Base-by-base conservation (phyloP, 2,113 vertebrate genomes). In the Labrus mixtus region DNA sequence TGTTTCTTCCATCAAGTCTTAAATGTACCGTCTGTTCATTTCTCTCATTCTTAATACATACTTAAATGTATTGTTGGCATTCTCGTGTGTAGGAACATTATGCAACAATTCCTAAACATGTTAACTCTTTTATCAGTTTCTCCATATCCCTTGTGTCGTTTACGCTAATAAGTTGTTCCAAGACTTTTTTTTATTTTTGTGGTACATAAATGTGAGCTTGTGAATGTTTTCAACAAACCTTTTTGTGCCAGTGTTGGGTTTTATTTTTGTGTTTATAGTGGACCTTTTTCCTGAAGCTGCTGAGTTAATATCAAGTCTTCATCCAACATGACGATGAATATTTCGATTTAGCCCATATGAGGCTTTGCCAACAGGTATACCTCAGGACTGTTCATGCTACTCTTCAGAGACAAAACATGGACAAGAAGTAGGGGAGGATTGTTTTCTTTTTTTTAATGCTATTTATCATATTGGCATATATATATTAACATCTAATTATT, bases 381-480 rank as follows among this genome's bases (percentile, higher is more conserved):
- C 89, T 90, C 90, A 90, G 81, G 82, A 75, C 62, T 76, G 63
- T 67, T 68, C 68, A 29, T 15, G 7, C 79, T 41, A 55, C n/a
- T 76, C 41, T 84, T 68, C 22, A 70, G 19, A 11, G 36, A 55
- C 19, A 76, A 37, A 63, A 75, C 57, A 58, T 33, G 3, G 48
- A 48, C 46, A 7, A 6, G 16, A 8, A 48, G 15, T 19, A 48
- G 1, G 8, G 39, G 39, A 10, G 17, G 46, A 48, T 65, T 54
- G 53, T 72, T 48, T 6, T 36, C 37, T 20, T 66, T 53, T 67
- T 68, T 68, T 41, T 11, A 8, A 20, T 63, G 41, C 5, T 72
- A 37, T 81, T 81, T 62, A 25, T 6, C 29, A 33, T 33, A 33
- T 33, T 33, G 29, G 29, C 4, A 33, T 2, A 33, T 33, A 33